Percentiles rank a stretch among this genome's conserved stretches.
Evolutionary conservation across 1,140 invertebrate genomes (phyloP).

Genomic region (Trachelipus rathkii): DNA sequence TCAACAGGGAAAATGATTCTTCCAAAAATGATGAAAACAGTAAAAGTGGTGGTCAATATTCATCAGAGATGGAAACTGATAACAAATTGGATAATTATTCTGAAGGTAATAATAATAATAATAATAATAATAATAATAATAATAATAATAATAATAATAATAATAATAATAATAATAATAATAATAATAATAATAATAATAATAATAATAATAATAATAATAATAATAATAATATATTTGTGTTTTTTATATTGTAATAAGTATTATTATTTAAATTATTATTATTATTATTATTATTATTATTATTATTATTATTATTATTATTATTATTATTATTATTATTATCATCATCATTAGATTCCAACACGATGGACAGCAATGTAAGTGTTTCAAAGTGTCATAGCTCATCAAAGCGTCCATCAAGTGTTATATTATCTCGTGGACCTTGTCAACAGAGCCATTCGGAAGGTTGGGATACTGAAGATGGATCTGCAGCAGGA

Average conservation of each 20-base stretch:
- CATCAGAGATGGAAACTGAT: not conserved
- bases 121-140: no score
- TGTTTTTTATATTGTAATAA: no score
- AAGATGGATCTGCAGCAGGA: conserved; percentile 43
- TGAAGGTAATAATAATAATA: not conserved
- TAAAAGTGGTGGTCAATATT: not conserved
- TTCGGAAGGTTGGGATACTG: conserved; percentile 39
- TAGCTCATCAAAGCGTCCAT: not conserved
- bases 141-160: no score
- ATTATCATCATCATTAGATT: conserved; percentile 22
- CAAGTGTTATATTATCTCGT: conserved; percentile 36
- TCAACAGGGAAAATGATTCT: not conserved
- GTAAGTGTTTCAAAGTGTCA: conserved; percentile 15
- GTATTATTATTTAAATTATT: no score
- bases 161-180: no score
- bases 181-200: no score
- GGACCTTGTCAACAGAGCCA: conserved; percentile 39
- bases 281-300: no score
- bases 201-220: no score
- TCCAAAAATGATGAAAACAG: not conserved
- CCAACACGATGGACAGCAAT: conserved; percentile 33
- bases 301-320: no score
- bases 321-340: no score
- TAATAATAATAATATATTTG: no score
- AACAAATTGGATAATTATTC: not conserved